Percentiles rank a stretch among this genome's conserved stretches.
These are phyloP conservation scores for Chaenodraco wilsoni DNA, from an alignment of 2,797 vertebrate genomes.

Conservation along the genomic window DNA sequence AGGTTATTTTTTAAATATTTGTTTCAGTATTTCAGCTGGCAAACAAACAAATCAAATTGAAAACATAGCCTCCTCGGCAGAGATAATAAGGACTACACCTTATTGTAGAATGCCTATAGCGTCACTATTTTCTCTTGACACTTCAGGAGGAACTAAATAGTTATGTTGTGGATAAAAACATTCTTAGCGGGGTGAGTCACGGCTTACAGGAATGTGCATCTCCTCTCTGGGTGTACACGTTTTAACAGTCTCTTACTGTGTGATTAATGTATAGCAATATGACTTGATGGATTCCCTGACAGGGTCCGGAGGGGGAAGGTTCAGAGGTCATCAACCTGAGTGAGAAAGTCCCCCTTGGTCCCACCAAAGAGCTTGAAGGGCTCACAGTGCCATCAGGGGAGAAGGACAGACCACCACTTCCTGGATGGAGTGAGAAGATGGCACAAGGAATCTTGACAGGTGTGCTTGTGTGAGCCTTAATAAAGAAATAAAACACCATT, in stretches of 20 bases:
- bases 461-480: constrained; percentile 32
- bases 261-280: background rate
- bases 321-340: constrained; percentile 83
- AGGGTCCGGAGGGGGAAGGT: constrained; percentile 83
- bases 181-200: constrained; percentile 18
- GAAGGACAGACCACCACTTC: constrained; percentile 77
- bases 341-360: constrained; percentile 83
- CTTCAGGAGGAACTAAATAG: constrained; percentile 8
- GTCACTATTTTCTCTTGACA: background rate
- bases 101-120: background rate
- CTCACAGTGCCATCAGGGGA: constrained; percentile 46
- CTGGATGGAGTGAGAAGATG: constrained; percentile 95
- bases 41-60: too few species aligned
- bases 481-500: too few species aligned
- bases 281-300: constrained; percentile 29
- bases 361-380: constrained; percentile 32
- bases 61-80: too few species aligned
- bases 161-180: constrained; percentile 22
- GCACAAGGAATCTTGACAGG: constrained; percentile 93
- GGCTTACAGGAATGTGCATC: background rate
- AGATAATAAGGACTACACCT: background rate
- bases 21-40: too few species aligned
- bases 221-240: background rate
- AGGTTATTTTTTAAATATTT: too few species aligned
- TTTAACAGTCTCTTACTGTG: background rate